These are phyloP conservation scores for Lophotis ruficrista DNA, from an alignment of 2,113 vertebrate species.

Conservation along the genomic window DNA sequence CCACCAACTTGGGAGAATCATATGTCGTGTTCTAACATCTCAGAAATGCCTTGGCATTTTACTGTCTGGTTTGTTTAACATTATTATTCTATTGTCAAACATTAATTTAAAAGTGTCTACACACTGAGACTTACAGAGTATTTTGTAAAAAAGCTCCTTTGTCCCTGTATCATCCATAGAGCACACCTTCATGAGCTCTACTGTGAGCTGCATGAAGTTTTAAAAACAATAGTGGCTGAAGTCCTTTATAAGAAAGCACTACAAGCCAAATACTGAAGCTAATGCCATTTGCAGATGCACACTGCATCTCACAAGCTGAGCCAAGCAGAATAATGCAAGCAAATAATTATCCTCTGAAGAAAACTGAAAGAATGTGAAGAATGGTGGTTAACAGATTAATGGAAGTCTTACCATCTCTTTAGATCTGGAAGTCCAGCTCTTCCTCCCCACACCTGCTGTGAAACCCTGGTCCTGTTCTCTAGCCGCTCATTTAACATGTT, in stretches of 20 bases:
- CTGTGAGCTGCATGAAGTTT: neutral
- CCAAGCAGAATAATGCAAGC: neutral
- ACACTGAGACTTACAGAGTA: neutral
- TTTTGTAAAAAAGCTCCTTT: neutral
- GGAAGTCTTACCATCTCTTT: neutral
- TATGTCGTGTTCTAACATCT: neutral
- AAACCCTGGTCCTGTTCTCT: neutral
- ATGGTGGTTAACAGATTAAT: neutral
- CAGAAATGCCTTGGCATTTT: neutral
- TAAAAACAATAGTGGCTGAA: neutral
- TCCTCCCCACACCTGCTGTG: neutral
- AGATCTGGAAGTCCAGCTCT: neutral
- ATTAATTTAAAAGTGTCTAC: neutral
- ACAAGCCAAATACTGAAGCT: neutral
- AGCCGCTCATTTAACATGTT: neutral
- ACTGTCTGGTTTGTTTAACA: neutral
- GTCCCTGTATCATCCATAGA: neutral
- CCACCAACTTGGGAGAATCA: neutral
- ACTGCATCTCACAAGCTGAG: neutral
- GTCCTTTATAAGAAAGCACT: neutral
- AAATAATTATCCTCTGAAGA: slow-evolving; percentile 14
- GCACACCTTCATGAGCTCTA: neutral
- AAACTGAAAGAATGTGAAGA: neutral
- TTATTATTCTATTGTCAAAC: neutral
- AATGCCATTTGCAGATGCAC: neutral